Evolutionary conservation across 2,797 vertebrate species (phyloP).

Genomic region (Cossypha niveicapilla): DNA sequence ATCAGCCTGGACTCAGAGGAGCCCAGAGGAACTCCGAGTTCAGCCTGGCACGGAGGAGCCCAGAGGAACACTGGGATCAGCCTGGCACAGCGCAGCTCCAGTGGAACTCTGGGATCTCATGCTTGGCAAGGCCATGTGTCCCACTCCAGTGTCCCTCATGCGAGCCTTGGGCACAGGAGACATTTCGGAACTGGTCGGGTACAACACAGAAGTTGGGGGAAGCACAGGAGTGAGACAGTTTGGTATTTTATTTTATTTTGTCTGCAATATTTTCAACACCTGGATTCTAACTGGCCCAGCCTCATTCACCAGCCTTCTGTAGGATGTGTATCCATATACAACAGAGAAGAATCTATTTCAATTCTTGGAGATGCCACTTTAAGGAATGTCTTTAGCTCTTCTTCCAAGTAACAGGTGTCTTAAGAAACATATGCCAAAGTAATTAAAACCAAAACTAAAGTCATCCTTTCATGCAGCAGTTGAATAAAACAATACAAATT

Average conservation of each 20-base stretch:
- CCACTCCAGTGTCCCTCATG: not conserved
- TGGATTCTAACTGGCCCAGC: not conserved
- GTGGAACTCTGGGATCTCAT: not conserved
- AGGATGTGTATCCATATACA: not conserved
- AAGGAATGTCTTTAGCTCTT: not conserved
- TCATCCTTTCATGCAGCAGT: not conserved
- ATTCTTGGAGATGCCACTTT: not conserved
- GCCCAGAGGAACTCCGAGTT: not conserved
- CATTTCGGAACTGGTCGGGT: not conserved
- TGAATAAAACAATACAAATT: not conserved
- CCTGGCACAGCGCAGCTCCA: fast-evolving
- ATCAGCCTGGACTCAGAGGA: not conserved
- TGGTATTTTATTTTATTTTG: not conserved
- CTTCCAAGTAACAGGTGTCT: not conserved
- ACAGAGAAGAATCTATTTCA: not conserved
- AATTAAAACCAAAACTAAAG: not conserved
- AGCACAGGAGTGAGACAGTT: not conserved
- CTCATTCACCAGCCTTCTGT: not conserved
- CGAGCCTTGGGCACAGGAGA: not conserved
- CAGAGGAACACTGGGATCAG: not conserved
- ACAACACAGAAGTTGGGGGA: not conserved
- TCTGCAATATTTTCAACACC: not conserved
- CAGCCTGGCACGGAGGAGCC: not conserved
- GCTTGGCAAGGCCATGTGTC: not conserved
- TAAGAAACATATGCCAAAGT: not conserved